These are phyloP conservation scores for Vombatus ursinus DNA, from an alignment of 2,113 vertebrate species.

Conservation along the genomic window DNA sequence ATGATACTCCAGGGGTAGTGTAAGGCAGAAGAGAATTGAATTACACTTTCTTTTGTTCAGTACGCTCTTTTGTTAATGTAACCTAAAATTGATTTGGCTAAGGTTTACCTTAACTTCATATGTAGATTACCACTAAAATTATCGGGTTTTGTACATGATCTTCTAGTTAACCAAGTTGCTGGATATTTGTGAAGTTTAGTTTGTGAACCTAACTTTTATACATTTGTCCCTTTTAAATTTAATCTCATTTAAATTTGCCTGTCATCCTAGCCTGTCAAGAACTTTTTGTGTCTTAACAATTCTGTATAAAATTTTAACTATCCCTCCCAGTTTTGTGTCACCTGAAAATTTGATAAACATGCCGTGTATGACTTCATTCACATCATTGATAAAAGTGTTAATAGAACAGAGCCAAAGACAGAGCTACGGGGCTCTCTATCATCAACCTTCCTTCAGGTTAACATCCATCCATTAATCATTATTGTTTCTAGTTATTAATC, in stretches of 20 bases:
- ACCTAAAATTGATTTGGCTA: neutral
- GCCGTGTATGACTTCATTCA: neutral
- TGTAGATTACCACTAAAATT: neutral
- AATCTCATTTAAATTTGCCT: neutral
- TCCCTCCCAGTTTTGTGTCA: neutral
- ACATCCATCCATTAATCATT: neutral
- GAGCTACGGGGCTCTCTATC: neutral
- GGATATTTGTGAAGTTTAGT: neutral
- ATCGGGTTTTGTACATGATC: neutral
- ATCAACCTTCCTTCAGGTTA: neutral
- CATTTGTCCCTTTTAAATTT: neutral
- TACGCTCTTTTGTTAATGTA: neutral
- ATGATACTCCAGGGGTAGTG: neutral
- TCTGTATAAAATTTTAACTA: neutral
- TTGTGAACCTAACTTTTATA: neutral
- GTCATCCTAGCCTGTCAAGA: neutral
- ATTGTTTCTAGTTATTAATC: neutral
- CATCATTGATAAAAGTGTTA: neutral
- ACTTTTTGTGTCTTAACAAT: neutral
- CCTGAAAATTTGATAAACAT: neutral
- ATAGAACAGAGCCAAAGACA: neutral
- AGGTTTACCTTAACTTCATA: neutral
- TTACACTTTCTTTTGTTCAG: neutral
- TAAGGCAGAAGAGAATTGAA: neutral
- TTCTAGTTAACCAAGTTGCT: neutral